These are phyloP conservation scores for Malurus leucopterus DNA, from an alignment of 2,797 vertebrate species.

Conservation along the genomic window DNA sequence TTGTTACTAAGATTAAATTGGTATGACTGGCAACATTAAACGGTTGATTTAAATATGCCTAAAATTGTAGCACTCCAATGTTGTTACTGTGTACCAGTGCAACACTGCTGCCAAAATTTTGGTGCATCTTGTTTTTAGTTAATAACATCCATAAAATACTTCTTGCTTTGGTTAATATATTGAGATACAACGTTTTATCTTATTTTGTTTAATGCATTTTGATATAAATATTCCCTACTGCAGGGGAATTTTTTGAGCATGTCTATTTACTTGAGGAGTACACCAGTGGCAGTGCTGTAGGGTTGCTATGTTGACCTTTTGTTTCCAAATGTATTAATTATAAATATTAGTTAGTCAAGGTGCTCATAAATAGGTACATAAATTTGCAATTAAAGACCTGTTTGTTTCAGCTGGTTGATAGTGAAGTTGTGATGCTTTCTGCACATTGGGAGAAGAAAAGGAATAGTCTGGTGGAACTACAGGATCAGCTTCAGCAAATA, in stretches of 20 bases:
- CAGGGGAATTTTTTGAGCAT: neutral
- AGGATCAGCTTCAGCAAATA: conserved; percentile 87
- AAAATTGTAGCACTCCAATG: fast-evolving
- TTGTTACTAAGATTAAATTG: neutral
- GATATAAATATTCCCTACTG: neutral
- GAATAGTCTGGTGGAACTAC: conserved; percentile 78
- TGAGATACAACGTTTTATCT: neutral
- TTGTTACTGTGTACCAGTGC: neutral
- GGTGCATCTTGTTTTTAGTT: neutral
- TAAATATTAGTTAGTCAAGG: neutral
- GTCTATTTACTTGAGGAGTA: neutral
- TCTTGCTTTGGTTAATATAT: neutral
- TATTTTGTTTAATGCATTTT: neutral
- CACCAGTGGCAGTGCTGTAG: neutral
- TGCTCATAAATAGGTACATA: neutral
- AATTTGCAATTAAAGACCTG: neutral
- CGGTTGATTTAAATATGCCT: neutral
- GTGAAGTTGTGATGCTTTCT: conserved; percentile 91
- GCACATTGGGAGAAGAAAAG: conserved; percentile 90
- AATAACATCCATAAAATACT: neutral
- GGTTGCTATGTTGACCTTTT: neutral
- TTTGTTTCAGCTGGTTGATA: conserved; percentile 80
- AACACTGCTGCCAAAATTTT: neutral
- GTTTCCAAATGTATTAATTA: neutral
- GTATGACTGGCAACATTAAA: neutral